Evolutionary conservation across 1,140 invertebrate species (phyloP), one percentile per base, ranked within the genome.

Genomic region (Anastatus disparis): DNA sequence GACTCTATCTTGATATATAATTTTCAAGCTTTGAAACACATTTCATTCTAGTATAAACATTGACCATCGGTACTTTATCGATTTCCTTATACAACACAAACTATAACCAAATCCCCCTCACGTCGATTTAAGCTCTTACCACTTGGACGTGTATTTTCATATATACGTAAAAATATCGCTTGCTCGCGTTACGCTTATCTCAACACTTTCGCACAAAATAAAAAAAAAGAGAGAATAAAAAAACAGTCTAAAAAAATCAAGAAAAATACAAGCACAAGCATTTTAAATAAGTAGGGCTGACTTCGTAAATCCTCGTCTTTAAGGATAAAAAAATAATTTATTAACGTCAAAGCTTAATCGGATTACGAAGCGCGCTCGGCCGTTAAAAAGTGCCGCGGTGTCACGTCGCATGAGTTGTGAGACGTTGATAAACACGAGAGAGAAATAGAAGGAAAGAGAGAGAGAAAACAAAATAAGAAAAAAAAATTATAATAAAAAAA

Each of bases 311-410:
- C 31, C 63, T 31, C 31, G 7, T 44, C 7, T 55, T 53, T 55
- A 22, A 55, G 24, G 63, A 53, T 66, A 58, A 58, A 58, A 58
- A 58, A 68, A 68, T 50, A 38, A 68, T 50, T 59, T 48, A 68
- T 68, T 68, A 61, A 68, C 56, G 44, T 68, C 56, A 61, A 58
- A 67, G 53, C 31, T 61, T 59, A 68, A 68, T 68, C 66, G 66
- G 66, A 68, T 68, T 52, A 58, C 31, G 40, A 31, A 59, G 66
- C 66, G 55, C n/a, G n/a, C 10, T 50, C 40, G 53, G 71, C 61
- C 76, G 77, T 80, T 79, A 78, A 79, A n/a, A 80, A 79, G 78
- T 77, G 77, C 76, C 74, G 63, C 35, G 55, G 46, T 72, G 73
- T 75, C 75, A 71, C 74, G 73, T 77, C 74, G 69, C 72, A 73